Evolutionary conservation across 2,888 invertebrate genomes (phyloP), one percentile per base, ranked within the genome.

Genomic region (Syrphus vitripennis): DNA sequence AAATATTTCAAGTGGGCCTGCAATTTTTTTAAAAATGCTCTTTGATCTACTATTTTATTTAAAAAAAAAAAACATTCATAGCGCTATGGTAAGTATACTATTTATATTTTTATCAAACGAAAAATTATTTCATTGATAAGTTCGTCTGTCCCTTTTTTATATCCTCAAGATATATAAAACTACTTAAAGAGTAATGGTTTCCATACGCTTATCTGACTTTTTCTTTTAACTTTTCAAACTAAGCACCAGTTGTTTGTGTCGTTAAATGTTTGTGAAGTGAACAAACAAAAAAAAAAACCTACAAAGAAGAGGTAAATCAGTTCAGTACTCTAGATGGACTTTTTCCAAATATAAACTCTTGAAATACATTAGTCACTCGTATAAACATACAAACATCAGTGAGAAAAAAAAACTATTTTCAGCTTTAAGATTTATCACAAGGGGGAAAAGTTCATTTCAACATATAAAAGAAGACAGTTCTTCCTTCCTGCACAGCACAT

Each of bases 291-390:
- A 19, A 29, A 65, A 59, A 34, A 2, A 21, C 31, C 19, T 19
- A 31, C 65, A 19, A 19, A 31, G 21, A 34, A 21, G 19, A 16
- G 26, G 42, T 42, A 63, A 26, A 63, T 42, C 63, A 24, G 21
- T 67, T 42, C 63, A 24, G 21, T 67, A 29, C 48, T 65, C 37
- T 37, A 19, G 50, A 50, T 63, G 74, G 61, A 34, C 37, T 74
- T 74, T 72, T 50, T 50, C 48, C 45, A 63, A 65, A 75, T 63
- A 55, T 31, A 65, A 31, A 53, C 65, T 65, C 75, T 55, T 75
- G 53, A 75, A 42, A 75, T 12, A 9, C 75, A 75, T 75, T 75
- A 75, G 40, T 75, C 75, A 65, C 42, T 75, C 53, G 26, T 4
- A 21, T 31, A 29, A 42, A 48, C 24, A 24, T 50, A 50, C 16